Evolutionary conservation across 1,140 invertebrate genomes (phyloP), one percentile per base, ranked within the genome.

Genomic region (Meloidogyne hapla): DNA sequence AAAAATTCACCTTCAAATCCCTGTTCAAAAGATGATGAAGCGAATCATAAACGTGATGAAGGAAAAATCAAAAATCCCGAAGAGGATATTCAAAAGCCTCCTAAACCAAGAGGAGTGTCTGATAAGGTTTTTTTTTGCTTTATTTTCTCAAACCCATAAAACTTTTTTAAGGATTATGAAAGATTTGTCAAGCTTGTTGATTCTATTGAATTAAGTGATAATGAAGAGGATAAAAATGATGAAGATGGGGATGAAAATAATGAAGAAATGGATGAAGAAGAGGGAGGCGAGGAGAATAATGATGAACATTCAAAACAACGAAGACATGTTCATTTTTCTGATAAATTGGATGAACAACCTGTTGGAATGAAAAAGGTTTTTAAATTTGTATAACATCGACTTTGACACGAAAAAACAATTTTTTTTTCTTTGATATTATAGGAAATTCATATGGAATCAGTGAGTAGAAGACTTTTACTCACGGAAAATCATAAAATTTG

Each of bases 191-290:
- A 75, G 21, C 23, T 26, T 72, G 69, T 5, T 18, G 12, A 75
- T 33, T 72, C 25, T 21, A 21, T 28, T 8, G 33, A 75, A 72
- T 15, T n/a, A 21, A 56, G 48, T 56, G 48, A 56, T n/a, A 18
- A 40, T 65, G 62, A 72, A 56, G 13, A 33, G 75, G 72, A 80
- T 15, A 18, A 69, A 64, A 13, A 61, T 21, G 69, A 63, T 67
- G 33, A 21, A 4, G 69, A 77, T 12, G 80, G 33, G 18, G 80
- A 79, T 13, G 80, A 71, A 12, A 40, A 23, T 18, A 40, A 4
- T 0, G 69, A 80, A n/a, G 77, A 74, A 12, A 40, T 10, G 12
- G 33, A 69, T 4, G 62, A 75, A 21, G 26, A 78, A 23, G 76
- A 56, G 23, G 28, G 18, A 18, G 42, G 21, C n/a, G 64, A 69